Evolutionary conservation across 2,113 vertebrate species (phyloP), one percentile per base, ranked within the genome.

Genomic region (Cyanoliseus patagonus): DNA sequence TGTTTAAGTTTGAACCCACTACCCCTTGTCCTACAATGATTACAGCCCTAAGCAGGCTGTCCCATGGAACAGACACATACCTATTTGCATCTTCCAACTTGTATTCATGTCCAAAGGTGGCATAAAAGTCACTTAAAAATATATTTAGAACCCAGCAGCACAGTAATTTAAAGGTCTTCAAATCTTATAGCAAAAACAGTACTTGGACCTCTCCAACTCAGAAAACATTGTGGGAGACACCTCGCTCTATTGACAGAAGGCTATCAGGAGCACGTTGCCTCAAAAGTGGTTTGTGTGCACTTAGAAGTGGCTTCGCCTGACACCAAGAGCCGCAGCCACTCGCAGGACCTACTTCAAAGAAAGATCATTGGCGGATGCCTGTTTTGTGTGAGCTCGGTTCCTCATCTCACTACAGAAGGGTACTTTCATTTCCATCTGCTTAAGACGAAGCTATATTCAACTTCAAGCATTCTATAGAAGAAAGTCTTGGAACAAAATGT

Each of bases 401-500:
- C 13, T 41, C 51, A 15, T 42, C 33, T 51, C 81, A 74, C 22
- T 37, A 77, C 27, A 86, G 53, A 83, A 49, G 6, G 8, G 3
- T 62, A 46, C 73, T 85, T 81, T 82, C 11, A 77, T 66, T 86
- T 86, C 64, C 1, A 1, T 13, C 33, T 69, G 44, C 33, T 18
- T 12, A 68, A 57, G 28, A 87, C 0, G 0, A 79, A 41, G 33
- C 31, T 74, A 49, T 57, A 83, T 53, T 95, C 72, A 83, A 37
- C 0, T 1, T 75, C 42, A 84, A 68, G 12, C 4, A 2, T 30
- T 84, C 69, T 78, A 73, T 35, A 84, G 30, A 84, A 88, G 25
- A 64, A 84, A 84, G 64, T 17, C 77, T 82, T 63, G 25, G 41
- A 95, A 96, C 17, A 66, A 94, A 91, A 80, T 46, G 52, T 95